phyloP scores from a whole-genome alignment of 2,797 vertebrate genomes.

The Muscicapa comitata region DNA sequence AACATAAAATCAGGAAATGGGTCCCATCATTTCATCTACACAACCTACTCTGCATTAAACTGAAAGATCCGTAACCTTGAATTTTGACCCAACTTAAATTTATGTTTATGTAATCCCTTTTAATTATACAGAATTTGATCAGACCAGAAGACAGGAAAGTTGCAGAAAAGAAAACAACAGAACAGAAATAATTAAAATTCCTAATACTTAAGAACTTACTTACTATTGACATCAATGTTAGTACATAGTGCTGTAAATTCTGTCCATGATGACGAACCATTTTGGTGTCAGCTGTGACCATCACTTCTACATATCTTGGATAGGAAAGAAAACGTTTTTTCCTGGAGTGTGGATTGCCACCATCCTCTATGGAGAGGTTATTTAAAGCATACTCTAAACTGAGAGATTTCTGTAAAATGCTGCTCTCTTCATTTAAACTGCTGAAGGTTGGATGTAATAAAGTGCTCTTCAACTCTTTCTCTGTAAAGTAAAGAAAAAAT shows the following conservation, averaged over 20 bases:
- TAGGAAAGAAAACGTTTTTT: slow-evolving; percentile 94
- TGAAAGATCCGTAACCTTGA: background rate
- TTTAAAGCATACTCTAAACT: slow-evolving; percentile 43
- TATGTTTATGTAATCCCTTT: background rate
- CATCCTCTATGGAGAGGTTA: slow-evolving; percentile 50
- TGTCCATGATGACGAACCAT: slow-evolving; percentile 90
- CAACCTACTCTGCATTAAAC: background rate
- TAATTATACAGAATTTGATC: background rate
- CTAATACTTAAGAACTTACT: slow-evolving; percentile 75
- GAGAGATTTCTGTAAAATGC: slow-evolving; percentile 68
- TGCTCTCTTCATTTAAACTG: slow-evolving; percentile 74
- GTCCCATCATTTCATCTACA: background rate
- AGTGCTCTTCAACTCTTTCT: slow-evolving; percentile 62
- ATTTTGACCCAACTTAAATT: background rate
- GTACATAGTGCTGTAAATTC: slow-evolving; percentile 92
- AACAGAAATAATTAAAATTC: background rate
- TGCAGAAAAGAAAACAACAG: background rate
- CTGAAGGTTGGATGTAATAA: slow-evolving; percentile 64
- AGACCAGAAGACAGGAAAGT: background rate
- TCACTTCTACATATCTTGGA: slow-evolving; percentile 95
- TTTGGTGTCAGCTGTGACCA: slow-evolving; percentile 93
- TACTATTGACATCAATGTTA: slow-evolving; percentile 99
- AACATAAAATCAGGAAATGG: background rate
- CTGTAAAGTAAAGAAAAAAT: slow-evolving; percentile 65
- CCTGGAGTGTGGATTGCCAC: slow-evolving; percentile 70